A percentile compares a stretch with the other conserved stretches of the same genome.
phyloP scores from a whole-genome alignment of 2,797 vertebrate species.

The Rhinatrema bivittatum region DNA sequence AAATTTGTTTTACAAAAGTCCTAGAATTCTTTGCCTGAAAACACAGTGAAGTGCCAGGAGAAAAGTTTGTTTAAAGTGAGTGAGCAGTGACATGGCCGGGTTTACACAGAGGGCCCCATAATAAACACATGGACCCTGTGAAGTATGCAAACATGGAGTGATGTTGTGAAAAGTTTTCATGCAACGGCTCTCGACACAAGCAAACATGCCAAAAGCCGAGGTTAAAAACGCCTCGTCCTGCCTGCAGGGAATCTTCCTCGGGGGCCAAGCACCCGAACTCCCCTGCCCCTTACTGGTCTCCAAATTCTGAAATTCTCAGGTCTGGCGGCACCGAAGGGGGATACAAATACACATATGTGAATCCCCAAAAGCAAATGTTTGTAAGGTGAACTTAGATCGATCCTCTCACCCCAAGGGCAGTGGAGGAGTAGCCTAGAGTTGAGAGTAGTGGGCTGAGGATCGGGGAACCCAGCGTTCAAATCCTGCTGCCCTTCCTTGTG shows the following conservation, averaged over 20 bases:
- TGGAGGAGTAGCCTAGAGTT: too few relatives aligned
- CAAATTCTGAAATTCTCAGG: too few relatives aligned
- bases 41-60: not conserved
- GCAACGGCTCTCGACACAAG: slow-evolving; percentile 29
- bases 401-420: too few relatives aligned
- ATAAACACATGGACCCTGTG: not conserved
- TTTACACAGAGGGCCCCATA: slow-evolving; percentile 6
- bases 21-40: slow-evolving; percentile 3
- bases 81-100: slow-evolving; percentile 10
- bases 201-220: slow-evolving; percentile 30
- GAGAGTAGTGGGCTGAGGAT: too few relatives aligned
- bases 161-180: slow-evolving; percentile 35
- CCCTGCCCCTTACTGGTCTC: not conserved
- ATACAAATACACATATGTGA: too few relatives aligned
- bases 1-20: slow-evolving; percentile 2
- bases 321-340: too few relatives aligned
- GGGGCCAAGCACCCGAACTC: not conserved
- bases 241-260: slow-evolving; percentile 6
- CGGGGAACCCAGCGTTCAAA: too few relatives aligned
- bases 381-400: too few relatives aligned
- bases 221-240: not conserved
- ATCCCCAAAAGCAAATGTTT: too few relatives aligned
- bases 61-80: slow-evolving; percentile 8
- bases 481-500: too few relatives aligned
- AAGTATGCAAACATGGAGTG: slow-evolving; percentile 25